These are phyloP conservation scores for Benitochromis conjunctus DNA, from an alignment of 2,113 vertebrate genomes.

Conservation along the genomic window DNA sequence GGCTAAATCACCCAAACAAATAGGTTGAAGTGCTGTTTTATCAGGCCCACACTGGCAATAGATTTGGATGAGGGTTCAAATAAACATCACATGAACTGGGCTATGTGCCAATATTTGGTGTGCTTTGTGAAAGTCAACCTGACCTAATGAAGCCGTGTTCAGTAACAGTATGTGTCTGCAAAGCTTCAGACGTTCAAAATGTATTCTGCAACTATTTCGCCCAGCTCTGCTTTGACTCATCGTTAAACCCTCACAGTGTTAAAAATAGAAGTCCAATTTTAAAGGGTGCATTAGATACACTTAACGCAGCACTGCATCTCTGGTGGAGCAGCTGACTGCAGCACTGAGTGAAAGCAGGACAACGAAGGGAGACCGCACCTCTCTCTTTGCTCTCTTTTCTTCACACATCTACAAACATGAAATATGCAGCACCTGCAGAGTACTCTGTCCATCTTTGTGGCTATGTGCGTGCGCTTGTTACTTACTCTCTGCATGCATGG, in stretches of 20 bases:
- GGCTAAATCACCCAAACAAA: background rate
- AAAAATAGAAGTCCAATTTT: slow-evolving; percentile 52
- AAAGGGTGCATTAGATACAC: slow-evolving; percentile 59
- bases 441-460: slow-evolving; percentile 28
- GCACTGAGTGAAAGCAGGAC: slow-evolving; percentile 36
- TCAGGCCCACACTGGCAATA: background rate
- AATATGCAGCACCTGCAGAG: slow-evolving; percentile 70
- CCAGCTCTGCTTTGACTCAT: background rate
- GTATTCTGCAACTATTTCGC: background rate
- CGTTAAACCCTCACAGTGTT: slow-evolving; percentile 31
- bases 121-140: background rate
- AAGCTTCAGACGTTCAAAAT: background rate
- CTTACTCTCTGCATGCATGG: slow-evolving; percentile 89
- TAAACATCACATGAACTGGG: background rate
- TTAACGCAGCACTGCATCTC: slow-evolving; percentile 48
- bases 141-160: background rate
- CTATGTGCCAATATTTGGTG: background rate
- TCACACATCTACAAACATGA: slow-evolving; percentile 60
- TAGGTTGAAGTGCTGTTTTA: background rate
- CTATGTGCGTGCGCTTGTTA: background rate
- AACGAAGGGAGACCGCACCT: background rate
- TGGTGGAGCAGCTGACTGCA: slow-evolving; percentile 39
- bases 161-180: background rate
- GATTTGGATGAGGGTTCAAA: background rate
- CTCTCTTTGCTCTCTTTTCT: slow-evolving; percentile 2